Conservation (phyloP, 2,888 invertebrate species). For the Troilus luridus region DNA sequence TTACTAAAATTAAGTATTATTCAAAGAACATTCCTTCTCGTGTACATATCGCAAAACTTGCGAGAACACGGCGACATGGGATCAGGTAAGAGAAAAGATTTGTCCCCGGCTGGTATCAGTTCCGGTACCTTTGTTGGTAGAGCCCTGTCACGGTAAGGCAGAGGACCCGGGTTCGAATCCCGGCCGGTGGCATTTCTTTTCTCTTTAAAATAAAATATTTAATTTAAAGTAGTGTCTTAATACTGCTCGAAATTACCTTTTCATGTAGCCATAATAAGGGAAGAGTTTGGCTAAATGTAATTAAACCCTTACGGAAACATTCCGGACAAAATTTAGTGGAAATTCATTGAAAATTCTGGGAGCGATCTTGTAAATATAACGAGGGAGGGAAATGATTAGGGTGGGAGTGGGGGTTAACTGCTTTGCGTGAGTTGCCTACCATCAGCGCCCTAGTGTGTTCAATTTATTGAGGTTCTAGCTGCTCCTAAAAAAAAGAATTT, state of each 20-base stretch:
- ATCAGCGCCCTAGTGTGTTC: neutral
- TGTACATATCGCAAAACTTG: no score
- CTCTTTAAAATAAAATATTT: no score
- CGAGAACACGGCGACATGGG: no score
- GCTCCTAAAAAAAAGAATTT: constrained; percentile 1
- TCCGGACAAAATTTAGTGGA: neutral
- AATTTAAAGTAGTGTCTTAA: neutral
- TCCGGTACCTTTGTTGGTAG: no score
- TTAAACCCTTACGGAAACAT: neutral
- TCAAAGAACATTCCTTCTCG: no score
- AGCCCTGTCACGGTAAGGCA: no score
- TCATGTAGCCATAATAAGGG: neutral
- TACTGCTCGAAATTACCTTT: neutral
- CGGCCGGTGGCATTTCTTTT: no score
- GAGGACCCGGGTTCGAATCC: no score
- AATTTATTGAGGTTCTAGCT: neutral
- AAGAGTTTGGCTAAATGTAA: neutral
- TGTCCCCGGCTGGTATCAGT: no score
- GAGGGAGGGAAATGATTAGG: constrained; percentile 7
- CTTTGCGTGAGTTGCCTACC: constrained; percentile 32
- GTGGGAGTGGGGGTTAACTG: constrained; percentile 16
- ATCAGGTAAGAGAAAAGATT: no score
- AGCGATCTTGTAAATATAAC: constrained; percentile 34
- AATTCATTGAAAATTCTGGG: constrained; percentile 6
- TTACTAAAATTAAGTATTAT: no score